Evolutionary conservation across 2,113 vertebrate species (phyloP).

Genomic region (Lophius piscatorius): DNA sequence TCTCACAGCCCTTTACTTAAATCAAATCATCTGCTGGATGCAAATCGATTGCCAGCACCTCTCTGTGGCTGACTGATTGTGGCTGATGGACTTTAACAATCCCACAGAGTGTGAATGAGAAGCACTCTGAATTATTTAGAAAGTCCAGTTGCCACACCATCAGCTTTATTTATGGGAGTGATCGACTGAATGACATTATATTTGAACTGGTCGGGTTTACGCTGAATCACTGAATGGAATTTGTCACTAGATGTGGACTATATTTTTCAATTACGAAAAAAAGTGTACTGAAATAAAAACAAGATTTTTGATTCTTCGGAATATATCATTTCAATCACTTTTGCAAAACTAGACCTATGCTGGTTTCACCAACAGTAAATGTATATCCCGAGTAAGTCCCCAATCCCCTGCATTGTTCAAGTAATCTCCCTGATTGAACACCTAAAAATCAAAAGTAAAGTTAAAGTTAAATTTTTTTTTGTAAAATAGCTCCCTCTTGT

Average conservation of each 20-base stretch:
- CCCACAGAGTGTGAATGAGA: constrained; percentile 19
- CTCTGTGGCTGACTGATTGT: constrained; percentile 23
- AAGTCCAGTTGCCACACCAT: constrained; percentile 5
- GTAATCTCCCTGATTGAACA: no score
- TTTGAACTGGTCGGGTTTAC: background rate
- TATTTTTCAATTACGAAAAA: no score
- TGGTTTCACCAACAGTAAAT: no score
- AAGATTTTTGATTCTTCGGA: no score
- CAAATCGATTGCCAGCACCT: constrained; percentile 10
- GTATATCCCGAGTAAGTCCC: no score
- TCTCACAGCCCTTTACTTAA: background rate
- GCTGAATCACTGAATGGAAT: constrained; percentile 2
- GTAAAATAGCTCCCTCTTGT: no score
- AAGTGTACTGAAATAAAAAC: no score
- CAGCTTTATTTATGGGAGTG: constrained; percentile 24
- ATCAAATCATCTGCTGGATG: constrained; percentile 18
- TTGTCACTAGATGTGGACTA: background rate
- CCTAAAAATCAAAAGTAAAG: no score
- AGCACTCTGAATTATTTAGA: constrained; percentile 11
- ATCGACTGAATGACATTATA: background rate
- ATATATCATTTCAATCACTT: no score
- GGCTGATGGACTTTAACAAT: constrained; percentile 15
- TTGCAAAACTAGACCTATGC: no score
- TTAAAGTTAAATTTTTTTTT: no score
- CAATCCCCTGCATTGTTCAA: no score